Evolutionary conservation across 2,113 vertebrate genomes (phyloP), one percentile per base, ranked within the genome.

Genomic region (Hippocampus zosterae): DNA sequence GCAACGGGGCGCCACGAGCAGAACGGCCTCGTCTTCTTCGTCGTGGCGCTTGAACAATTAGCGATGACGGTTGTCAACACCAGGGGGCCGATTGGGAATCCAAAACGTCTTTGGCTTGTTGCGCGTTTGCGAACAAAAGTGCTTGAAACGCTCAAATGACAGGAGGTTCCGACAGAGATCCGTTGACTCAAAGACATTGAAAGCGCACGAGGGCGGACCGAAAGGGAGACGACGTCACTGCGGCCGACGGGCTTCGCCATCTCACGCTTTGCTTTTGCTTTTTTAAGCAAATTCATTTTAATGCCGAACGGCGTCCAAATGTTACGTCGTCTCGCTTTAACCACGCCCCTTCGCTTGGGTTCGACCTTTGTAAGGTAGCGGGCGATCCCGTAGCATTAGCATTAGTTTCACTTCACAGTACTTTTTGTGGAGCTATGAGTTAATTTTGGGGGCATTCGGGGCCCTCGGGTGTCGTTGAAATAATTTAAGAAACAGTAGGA

Each of bases 401-500:
- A 15, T 80, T 85, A 84, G 76, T 46, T 44, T 81, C 72, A 87
- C 73, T 91, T 91, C 90, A 91, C 88, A 91, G 91, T 91, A 84
- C 85, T 89, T 88, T 57, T 83, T 85, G 73, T 91, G 80, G 87
- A 90, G 86, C 85, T 81, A 91, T 90, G 12, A 6, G 61, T 63
- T 3, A 13, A 23, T 46, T 25, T n/a, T 62, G 9, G 23, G 92
- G 90, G 88, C 84, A 90, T 90, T 64, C 83, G 82, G 87, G 89
- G 90, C 86, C 87, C 65, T 79, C 77, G 77, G 77, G 57, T 3
- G n/a, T 81, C 82, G 79, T 88, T 83, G 87, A 89, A 89, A 91
- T 88, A 85, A 91, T 90, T 89, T 85, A 89, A 88, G 33, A 86
- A 88, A 91, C 79, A 85, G 84, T 90, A 88, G 79, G 29, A 33